Percentiles rank a stretch among this genome's conserved stretches.
Evolutionary conservation across 2,888 invertebrate species (phyloP).

Genomic region (Volucella inanis): DNA sequence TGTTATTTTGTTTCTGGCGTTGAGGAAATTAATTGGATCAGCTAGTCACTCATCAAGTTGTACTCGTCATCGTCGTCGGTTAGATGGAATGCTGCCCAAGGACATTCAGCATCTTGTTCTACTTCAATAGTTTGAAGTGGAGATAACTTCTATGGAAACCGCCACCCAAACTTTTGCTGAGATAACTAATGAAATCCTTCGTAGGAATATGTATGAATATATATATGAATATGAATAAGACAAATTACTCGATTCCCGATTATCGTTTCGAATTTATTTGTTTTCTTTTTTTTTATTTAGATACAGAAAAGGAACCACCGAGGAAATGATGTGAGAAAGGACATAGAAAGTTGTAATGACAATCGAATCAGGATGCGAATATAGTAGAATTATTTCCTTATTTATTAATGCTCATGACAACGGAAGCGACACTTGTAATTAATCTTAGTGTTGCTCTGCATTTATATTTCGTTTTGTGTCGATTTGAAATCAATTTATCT

Average conservation of each 20-base stretch:
- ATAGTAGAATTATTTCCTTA: constrained; percentile 66
- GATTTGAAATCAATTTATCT: constrained; percentile 72
- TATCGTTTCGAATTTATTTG: constrained; percentile 49
- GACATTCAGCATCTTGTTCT: constrained; percentile 60
- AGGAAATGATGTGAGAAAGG: background rate
- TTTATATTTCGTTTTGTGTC: constrained; percentile 60
- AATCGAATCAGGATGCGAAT: constrained; percentile 55
- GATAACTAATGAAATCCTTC: constrained; percentile 60
- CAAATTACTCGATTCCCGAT: constrained; percentile 69
- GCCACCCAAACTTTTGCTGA: background rate
- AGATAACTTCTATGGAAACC: constrained; percentile 13
- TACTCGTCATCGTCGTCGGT: background rate
- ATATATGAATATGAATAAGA: constrained; percentile 70
- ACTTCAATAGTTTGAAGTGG: constrained; percentile 42
- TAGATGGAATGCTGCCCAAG: constrained; percentile 34
- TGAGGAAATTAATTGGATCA: constrained; percentile 67
- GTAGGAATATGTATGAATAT: constrained; percentile 57
- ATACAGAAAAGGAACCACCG: background rate
- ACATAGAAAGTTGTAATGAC: constrained; percentile 25
- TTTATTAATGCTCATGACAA: constrained; percentile 71
- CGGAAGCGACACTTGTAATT: constrained; percentile 63
- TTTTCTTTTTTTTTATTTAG: constrained; percentile 11
- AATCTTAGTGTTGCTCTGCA: constrained; percentile 52
- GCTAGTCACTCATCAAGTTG: constrained; percentile 71
- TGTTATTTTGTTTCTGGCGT: constrained; percentile 17